Evolutionary conservation across 2,797 vertebrate species (phyloP).

Genomic region (Ispidina picta): DNA sequence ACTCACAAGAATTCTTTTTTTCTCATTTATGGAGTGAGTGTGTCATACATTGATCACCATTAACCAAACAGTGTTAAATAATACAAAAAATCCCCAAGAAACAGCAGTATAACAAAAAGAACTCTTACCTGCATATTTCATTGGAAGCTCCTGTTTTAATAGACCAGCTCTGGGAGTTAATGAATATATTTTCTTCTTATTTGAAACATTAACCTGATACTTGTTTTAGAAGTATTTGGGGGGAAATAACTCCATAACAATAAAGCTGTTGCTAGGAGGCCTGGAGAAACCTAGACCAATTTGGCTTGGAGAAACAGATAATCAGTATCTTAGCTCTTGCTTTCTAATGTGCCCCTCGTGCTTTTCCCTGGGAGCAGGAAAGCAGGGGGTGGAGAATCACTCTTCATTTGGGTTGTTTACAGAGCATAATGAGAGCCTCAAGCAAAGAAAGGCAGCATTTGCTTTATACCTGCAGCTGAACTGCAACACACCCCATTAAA

Average conservation of each 20-base stretch:
- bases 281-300: constrained; percentile 39
- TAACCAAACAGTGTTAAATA: not conserved
- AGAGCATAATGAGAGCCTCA: constrained; percentile 42
- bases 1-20: not conserved
- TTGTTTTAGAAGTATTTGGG: constrained; percentile 38
- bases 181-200: constrained; percentile 27
- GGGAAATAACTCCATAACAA: constrained; percentile 36
- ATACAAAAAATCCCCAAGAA: not conserved
- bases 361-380: not conserved
- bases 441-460: constrained; percentile 33
- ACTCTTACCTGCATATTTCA: not conserved
- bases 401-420: constrained; percentile 58
- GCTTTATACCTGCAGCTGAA: constrained; percentile 23
- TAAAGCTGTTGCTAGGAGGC: constrained; percentile 58
- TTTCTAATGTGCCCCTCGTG: not conserved
- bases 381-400: constrained; percentile 44
- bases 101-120: not conserved
- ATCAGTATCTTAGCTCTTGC: constrained; percentile 22
- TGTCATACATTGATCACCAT: not conserved
- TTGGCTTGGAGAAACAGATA: constrained; percentile 36
- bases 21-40: not conserved
- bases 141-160: not conserved
- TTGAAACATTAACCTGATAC: constrained; percentile 36
- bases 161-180: constrained; percentile 1
- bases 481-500: not conserved